Evolutionary conservation across 2,888 invertebrate genomes (phyloP), one percentile per base, ranked within the genome.

Genomic region (Tetragonula carbonaria): DNA sequence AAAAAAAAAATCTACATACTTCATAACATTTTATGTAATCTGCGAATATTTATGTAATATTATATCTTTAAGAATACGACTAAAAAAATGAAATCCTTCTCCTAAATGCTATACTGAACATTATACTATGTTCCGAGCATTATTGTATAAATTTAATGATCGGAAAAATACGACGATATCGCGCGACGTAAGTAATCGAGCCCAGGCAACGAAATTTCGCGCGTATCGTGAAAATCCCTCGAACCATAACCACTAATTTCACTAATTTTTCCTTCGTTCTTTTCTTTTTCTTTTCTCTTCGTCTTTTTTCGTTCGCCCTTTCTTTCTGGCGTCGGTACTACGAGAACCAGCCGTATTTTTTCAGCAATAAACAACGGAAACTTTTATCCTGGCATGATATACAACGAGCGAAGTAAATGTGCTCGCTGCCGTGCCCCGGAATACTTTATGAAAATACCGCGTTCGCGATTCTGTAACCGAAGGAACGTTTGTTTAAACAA

Each of bases 381-480:
- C 78, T 87, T 89, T 88, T 87, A 77, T 87, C 83, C 78, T 51
- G 59, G 55, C 71, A 62, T 80, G 87, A 86, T 79, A 23, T 79
- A 88, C 79, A 82, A 77, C 82, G 73, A 65, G 76, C 57, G 62
- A 82, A 86, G 80, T 74, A 67, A 65, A 85, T 72, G 50, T 72
- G 73, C 45, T 53, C 62, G 68, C 63, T 51, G 38, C 55, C 78
- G 57, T 74, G 67, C 74, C 21, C 45, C 63, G 74, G 63, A 88
- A 86, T 74, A 88, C 66, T 85, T 88, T 82, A 80, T 87, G 79
- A 82, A 88, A 88, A 85, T 75, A 75, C 53, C 67, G 33, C 33
- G 51, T 67, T 13, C 45, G 45, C 70, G 57, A 62, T 67, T 74
- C 33, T 21, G 13, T 33, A 23, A 51, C 38, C 55, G 75, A 63